phyloP scores from a whole-genome alignment of 2,797 vertebrate species.

The Adelosebastes latens region DNA sequence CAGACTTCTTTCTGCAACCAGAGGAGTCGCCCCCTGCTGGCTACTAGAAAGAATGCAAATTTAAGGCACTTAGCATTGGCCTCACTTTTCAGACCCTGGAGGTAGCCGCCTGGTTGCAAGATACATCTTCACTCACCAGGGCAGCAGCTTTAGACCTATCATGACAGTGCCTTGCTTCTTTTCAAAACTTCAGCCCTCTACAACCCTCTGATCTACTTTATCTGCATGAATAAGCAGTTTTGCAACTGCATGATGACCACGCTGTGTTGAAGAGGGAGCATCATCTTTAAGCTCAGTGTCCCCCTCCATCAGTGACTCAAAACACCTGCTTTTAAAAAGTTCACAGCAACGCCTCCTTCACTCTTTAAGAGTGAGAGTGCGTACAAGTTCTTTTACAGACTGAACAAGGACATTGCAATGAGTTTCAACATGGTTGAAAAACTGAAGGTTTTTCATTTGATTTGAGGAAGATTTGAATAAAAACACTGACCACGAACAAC shows the following conservation, averaged over 20 bases:
- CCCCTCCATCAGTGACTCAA: background rate
- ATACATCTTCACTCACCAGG: background rate
- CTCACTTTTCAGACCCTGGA: too few relatives aligned
- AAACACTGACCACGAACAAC: background rate
- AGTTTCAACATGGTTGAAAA: background rate
- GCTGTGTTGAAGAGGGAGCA: rapidly evolving
- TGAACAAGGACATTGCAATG: background rate
- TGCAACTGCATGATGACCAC: background rate
- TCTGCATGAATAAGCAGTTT: background rate
- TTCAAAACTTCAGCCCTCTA: background rate
- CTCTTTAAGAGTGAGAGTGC: background rate
- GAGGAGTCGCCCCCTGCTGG: too few relatives aligned
- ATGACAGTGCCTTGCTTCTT: background rate
- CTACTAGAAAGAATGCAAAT: too few relatives aligned
- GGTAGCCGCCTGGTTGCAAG: background rate
- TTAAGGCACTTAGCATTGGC: too few relatives aligned
- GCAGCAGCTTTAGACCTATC: background rate
- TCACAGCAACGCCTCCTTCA: background rate
- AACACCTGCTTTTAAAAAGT: background rate
- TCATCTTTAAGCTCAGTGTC: background rate
- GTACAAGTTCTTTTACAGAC: background rate
- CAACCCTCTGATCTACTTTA: background rate
- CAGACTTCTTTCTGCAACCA: too few relatives aligned
- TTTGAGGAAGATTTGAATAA: background rate
- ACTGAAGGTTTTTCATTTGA: background rate